phyloP scores from a whole-genome alignment of 1,140 invertebrate genomes.

The Holcopasites calliopsidis region DNA sequence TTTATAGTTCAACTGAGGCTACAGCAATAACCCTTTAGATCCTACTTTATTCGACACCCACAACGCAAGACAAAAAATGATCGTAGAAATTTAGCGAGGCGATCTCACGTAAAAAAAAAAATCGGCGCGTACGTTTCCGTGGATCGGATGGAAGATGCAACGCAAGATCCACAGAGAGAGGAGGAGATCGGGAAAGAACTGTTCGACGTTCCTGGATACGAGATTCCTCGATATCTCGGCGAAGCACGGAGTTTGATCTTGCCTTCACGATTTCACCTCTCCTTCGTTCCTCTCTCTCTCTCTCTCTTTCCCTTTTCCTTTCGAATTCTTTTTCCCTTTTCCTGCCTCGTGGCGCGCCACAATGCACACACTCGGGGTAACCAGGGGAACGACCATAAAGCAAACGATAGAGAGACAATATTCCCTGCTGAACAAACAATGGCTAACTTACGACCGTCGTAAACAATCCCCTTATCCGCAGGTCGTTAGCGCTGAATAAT shows the following conservation, averaged over 20 bases:
- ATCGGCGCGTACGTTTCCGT: slow-evolving; percentile 31
- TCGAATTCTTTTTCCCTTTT: background rate
- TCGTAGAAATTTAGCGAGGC: background rate
- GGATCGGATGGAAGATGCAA: slow-evolving; percentile 1
- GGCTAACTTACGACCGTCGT: slow-evolving; percentile 61
- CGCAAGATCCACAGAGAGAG: background rate
- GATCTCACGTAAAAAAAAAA: slow-evolving; percentile 6
- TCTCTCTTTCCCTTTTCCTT: slow-evolving; percentile 14
- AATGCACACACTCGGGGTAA: slow-evolving; percentile 45
- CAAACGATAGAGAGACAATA: slow-evolving; percentile 63
- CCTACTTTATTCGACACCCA: background rate
- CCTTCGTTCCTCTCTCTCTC: background rate
- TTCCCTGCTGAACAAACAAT: slow-evolving; percentile 60
- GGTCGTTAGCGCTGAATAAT: slow-evolving; percentile 60
- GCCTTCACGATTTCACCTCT: slow-evolving; percentile 44
- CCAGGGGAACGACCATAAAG: slow-evolving; percentile 50
- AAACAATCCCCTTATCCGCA: slow-evolving; percentile 61
- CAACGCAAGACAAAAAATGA: background rate
- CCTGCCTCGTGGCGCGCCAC: slow-evolving; percentile 9
- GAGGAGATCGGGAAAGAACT: slow-evolving; percentile 27
- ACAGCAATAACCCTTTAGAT: too few relatives aligned
- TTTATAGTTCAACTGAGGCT: too few relatives aligned
- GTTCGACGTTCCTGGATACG: slow-evolving; percentile 24
- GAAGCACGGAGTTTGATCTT: slow-evolving; percentile 44
- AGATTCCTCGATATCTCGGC: slow-evolving; percentile 43